Evolutionary conservation across 2,888 invertebrate genomes (phyloP).

Genomic region (Shargacucullia verbasci): DNA sequence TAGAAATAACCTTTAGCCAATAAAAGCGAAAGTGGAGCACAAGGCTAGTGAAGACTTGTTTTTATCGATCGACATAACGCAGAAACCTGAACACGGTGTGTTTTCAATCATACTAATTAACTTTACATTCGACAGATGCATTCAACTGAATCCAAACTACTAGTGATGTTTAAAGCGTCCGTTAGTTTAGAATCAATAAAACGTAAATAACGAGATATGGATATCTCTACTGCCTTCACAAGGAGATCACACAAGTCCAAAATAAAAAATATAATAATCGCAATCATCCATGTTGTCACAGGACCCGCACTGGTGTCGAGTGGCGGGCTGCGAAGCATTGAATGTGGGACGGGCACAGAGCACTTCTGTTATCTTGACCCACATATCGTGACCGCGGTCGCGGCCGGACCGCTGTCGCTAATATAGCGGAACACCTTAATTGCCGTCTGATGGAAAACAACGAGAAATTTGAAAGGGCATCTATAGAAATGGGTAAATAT

Average conservation of each 20-base stretch:
- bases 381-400: slow-evolving; percentile 78
- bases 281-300: slow-evolving; percentile 22
- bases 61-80: slow-evolving; percentile 63
- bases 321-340: slow-evolving; percentile 50
- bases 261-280: neutral
- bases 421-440: slow-evolving; percentile 75
- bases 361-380: slow-evolving; percentile 83
- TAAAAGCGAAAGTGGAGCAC: slow-evolving; percentile 75
- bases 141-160: slow-evolving; percentile 13
- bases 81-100: slow-evolving; percentile 56
- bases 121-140: slow-evolving; percentile 26
- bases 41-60: slow-evolving; percentile 69
- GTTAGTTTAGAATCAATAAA: neutral
- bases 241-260: no score
- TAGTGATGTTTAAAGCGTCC: slow-evolving; percentile 1
- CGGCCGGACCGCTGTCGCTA: slow-evolving; percentile 67
- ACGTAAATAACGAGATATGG: slow-evolving; percentile 1
- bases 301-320: slow-evolving; percentile 35
- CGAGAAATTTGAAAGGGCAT: slow-evolving; percentile 41
- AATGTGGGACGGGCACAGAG: slow-evolving; percentile 71
- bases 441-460: slow-evolving; percentile 53
- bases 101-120: slow-evolving; percentile 54
- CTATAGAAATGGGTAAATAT: slow-evolving; percentile 16
- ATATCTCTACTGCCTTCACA: neutral
- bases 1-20: slow-evolving; percentile 68